Evolutionary conservation across 2,888 invertebrate species (phyloP).

Genomic region (Tachina fera): DNA sequence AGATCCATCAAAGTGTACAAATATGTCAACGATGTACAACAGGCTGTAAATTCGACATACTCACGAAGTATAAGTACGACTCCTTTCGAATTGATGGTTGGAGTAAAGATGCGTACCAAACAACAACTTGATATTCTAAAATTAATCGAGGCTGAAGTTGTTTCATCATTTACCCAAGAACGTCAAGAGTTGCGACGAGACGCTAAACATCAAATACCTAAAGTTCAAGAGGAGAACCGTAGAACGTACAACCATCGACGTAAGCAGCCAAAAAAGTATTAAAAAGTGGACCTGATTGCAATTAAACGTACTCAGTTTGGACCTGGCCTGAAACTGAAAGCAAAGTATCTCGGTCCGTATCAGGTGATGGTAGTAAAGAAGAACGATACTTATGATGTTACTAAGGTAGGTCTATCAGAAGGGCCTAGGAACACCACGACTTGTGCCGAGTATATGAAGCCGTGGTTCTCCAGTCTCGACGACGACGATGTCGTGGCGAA

Average conservation of each 20-base stretch:
- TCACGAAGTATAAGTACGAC: constrained; percentile 45
- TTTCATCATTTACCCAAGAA: constrained; percentile 37
- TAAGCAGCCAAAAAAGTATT: constrained; percentile 49
- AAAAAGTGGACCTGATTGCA: constrained; percentile 62
- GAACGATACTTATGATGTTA: neutral
- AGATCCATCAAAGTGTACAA: constrained; percentile 55
- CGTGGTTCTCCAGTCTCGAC: neutral
- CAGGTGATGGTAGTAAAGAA: neutral
- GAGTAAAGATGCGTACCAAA: constrained; percentile 43
- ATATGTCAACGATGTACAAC: constrained; percentile 54
- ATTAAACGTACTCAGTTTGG: constrained; percentile 79
- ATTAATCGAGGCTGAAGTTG: constrained; percentile 40
- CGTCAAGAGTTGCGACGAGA: constrained; percentile 49
- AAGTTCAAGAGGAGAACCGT: constrained; percentile 68
- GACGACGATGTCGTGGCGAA: constrained; percentile 5
- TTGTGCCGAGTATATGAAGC: constrained; percentile 17
- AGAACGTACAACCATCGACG: constrained; percentile 57
- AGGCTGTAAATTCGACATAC: constrained; percentile 28
- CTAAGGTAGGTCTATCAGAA: neutral
- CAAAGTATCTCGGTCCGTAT: constrained; percentile 77
- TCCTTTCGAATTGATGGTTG: constrained; percentile 49
- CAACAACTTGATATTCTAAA: constrained; percentile 22
- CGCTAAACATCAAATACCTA: constrained; percentile 60
- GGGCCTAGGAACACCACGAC: constrained; percentile 1
- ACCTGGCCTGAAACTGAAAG: constrained; percentile 76